Base-by-base conservation (phyloP, 2,113 vertebrate genomes). In the Empidonax traillii region DNA sequence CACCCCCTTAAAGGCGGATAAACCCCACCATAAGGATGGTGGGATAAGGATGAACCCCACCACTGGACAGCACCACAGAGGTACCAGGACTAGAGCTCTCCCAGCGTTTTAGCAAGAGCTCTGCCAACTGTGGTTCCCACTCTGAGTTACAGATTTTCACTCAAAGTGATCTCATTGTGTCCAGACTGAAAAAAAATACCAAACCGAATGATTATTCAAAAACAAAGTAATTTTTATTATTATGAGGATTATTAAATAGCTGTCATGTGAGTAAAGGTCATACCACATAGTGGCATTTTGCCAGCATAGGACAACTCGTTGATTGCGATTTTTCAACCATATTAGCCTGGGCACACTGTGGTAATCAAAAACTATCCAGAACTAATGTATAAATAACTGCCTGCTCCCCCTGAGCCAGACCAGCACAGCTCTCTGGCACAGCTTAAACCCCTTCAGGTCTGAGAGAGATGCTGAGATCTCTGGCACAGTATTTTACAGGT, bases 371-470 rank as follows among this genome's bases (percentile, higher is more conserved):
- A 98, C 96, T 97, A 96, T 85, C 98, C 98, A 98, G 97, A 98
- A 97, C 97, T 98, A 98, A 98, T 98, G 97, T 96, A 96, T 95
- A 98, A 98, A 98, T 98, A 97, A 97, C 96, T 97, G 93, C 91
- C 95, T 96, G 93, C 96, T 96, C 96, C 94, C 90, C 95, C 81
- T 88, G 80, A 66, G 95, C 74, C 46, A 51, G 91, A 53, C 75
- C 81, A 96, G 87, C 94, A 91, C 52, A 94, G 92, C 92, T 93
- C 94, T 93, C 79, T 16, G 62, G 90, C 68, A 49, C 33, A 58
- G 73, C 58, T 63, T 94, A 93, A 96, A 72, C 68, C 90, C 85
- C 86, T 55, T 68, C 69, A 58, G 91, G 85, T 94, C 59, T 39
- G 55, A 67, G 77, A 58, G 89, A 80, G 66, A 69, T 83, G 78